A percentile compares a stretch with the other conserved stretches of the same genome.
phyloP scores from a whole-genome alignment of 2,888 invertebrate genomes.

The Thelaira solivaga region DNA sequence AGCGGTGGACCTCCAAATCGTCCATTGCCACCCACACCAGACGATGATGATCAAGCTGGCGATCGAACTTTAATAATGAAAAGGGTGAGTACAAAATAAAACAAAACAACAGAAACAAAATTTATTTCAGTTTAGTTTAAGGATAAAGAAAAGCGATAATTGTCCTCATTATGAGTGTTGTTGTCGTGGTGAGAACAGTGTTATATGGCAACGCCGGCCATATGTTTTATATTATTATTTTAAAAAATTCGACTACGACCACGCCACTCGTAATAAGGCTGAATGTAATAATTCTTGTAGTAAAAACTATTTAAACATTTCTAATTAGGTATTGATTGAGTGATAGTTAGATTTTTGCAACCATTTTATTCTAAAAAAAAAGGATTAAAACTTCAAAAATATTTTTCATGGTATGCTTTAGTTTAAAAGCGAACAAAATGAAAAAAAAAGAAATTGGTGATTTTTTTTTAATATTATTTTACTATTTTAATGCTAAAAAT shows the following conservation, averaged over 20 bases:
- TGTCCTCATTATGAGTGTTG: too few species aligned
- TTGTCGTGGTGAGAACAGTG: too few species aligned
- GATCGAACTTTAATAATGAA: slow-evolving; percentile 95
- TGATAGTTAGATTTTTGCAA: slow-evolving; percentile 25
- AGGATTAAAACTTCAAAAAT: slow-evolving; percentile 12
- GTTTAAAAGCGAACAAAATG: not conserved
- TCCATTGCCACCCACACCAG: slow-evolving; percentile 95
- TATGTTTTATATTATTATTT: too few species aligned
- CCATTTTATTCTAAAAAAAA: slow-evolving; percentile 11
- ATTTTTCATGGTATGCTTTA: slow-evolving; percentile 29
- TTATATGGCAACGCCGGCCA: too few species aligned
- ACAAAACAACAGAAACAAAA: not conserved
- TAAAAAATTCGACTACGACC: too few species aligned
- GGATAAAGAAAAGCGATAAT: not conserved
- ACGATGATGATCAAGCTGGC: slow-evolving; percentile 89
- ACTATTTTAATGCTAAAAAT: slow-evolving; percentile 26
- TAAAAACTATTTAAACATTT: slow-evolving; percentile 1
- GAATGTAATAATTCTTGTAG: slow-evolving; percentile 2
- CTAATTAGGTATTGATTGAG: slow-evolving; percentile 11
- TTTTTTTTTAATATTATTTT: too few species aligned
- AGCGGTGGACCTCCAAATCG: slow-evolving; percentile 90
- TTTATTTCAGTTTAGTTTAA: not conserved
- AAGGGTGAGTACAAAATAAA: slow-evolving; percentile 83
- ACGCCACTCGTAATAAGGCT: too few species aligned
- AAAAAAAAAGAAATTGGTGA: slow-evolving; percentile 66